These are phyloP conservation scores for Drosophila pseudoananassae DNA, from an alignment of 1,140 invertebrate genomes.

Conservation along the genomic window DNA sequence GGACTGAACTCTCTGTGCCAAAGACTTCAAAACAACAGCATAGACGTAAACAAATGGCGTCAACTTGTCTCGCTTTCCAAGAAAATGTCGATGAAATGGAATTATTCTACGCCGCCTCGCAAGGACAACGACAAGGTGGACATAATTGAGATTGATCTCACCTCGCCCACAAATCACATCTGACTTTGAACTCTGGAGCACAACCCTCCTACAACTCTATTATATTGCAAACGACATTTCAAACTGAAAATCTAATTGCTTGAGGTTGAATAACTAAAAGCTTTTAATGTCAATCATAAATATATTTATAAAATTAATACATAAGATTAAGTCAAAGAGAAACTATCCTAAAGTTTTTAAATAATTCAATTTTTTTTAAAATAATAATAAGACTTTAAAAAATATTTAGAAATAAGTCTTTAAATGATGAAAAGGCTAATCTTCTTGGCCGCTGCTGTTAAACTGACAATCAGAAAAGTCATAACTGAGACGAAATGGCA, in stretches of 20 bases:
- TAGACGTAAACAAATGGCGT: constrained; percentile 32
- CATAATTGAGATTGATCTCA: constrained; percentile 65
- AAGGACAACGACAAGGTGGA: constrained; percentile 14
- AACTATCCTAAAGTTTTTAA: too few species aligned
- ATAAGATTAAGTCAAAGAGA: neutral
- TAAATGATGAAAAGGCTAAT: neutral
- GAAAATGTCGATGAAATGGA: neutral
- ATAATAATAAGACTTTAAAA: neutral
- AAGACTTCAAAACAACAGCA: constrained; percentile 7
- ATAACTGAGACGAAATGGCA: constrained; percentile 11
- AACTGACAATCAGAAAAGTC: constrained; percentile 1
- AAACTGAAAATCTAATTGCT: neutral
- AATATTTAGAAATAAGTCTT: neutral
- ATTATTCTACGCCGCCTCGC: neutral
- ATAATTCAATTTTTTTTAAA: neutral
- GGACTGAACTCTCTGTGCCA: constrained; percentile 21
- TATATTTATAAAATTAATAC: neutral
- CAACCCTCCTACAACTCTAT: neutral
- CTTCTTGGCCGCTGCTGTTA: constrained; percentile 9
- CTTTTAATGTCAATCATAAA: neutral
- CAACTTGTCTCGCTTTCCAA: constrained; percentile 30
- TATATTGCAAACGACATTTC: neutral
- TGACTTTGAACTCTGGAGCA: neutral
- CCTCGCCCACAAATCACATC: constrained; percentile 34
- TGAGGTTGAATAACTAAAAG: neutral